Conservation (phyloP, 2,113 vertebrate species). For the Cryptomyrus ogoouensis region DNA sequence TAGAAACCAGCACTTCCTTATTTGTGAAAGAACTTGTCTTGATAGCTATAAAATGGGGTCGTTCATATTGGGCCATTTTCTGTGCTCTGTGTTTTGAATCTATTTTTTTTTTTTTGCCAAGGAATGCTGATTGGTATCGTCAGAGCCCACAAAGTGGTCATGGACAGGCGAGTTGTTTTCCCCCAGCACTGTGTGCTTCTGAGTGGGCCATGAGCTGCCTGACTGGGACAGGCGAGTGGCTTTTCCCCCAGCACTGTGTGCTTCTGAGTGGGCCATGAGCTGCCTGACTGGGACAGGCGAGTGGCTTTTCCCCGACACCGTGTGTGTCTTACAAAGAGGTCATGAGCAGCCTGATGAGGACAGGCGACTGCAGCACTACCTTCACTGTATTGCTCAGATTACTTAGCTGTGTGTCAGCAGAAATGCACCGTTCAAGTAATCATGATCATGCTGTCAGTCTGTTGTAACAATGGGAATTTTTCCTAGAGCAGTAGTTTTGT, state of each 20-base stretch:
- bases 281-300: neutral
- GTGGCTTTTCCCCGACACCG: neutral
- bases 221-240: neutral
- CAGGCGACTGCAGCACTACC: neutral
- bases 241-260: neutral
- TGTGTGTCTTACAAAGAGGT: too few relatives aligned
- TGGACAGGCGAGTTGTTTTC: neutral
- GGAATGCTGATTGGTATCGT: neutral
- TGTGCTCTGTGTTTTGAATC: neutral
- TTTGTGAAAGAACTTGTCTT: neutral
- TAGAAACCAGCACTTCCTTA: neutral
- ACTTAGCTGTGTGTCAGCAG: neutral
- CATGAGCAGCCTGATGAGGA: neutral
- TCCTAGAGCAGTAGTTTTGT: neutral
- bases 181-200: neutral
- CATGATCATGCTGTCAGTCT: neutral
- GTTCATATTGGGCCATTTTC: neutral
- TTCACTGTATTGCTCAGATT: neutral
- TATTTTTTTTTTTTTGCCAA: neutral
- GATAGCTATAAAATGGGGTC: neutral
- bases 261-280: neutral
- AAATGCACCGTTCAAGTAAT: neutral
- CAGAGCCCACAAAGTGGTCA: neutral
- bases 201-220: neutral
- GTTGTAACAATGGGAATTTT: neutral